Base-by-base conservation (phyloP, 2,888 invertebrate species). In the Cistogaster globosa region DNA sequence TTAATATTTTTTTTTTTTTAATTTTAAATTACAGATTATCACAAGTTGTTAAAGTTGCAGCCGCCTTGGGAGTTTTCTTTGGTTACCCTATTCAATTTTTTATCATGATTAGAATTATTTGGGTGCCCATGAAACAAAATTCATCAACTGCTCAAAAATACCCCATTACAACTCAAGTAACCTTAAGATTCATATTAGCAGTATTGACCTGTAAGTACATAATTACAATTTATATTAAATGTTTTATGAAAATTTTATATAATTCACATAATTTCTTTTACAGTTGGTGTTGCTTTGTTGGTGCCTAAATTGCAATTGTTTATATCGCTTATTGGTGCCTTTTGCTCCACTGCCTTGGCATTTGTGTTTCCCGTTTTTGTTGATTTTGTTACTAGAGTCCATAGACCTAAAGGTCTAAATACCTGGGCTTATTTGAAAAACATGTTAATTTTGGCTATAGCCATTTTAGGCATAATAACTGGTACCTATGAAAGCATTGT, bases 31-130 rank as follows among this genome's bases (percentile, higher is more conserved):
- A 12, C 53, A 97, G 97, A 86, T 92, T 97, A 86, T 96, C 97
- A 68, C 95, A 96, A 92, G 94, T 95, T 74, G 97, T 98, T 7
- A 96, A 97, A 91, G 92, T 96, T 8, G 94, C 97, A 85, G 97
- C 98, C 90, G 96, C 97, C 0, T 86, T 97, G 60, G 97, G 97
- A 18, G 97, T 99, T 86, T 94, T 98, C 89, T 94, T 98, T 88
- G 96, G 98, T 0, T 99, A 98, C 92, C 97, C 98, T 2, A 94
- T 99, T n/a, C 99, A 99, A 93, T 97, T 99, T 91, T 98, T 98
- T 93, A 98, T 99, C 26, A 97, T 99, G 4, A 95, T 98, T 76
- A 96, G 96, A 72, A 97, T 99, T 86, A 95, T 98, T 79, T 98
- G 97, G 97, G 97, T 98, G 0, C 93, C 93, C 36, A 92, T 97